Evolutionary conservation across 2,113 vertebrate genomes (phyloP), one percentile per base, ranked within the genome.

Genomic region (Dendropsophus ebraccatus): DNA sequence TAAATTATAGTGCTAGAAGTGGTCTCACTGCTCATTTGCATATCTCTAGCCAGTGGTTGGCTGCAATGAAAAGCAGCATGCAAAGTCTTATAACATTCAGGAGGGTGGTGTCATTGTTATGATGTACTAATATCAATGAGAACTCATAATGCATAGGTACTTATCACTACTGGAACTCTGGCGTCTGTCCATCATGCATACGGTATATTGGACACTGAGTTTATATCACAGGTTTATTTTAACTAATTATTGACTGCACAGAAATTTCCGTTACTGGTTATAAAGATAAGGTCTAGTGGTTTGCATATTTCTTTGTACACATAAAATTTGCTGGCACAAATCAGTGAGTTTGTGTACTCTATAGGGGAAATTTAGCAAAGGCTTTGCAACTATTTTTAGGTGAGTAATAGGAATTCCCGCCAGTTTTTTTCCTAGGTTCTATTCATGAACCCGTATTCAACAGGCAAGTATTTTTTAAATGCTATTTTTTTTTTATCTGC

Each of bases 1-100:
- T 41, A 60, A 62, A 81, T 81, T 58, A 81, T 62, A 81, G 37
- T 6, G 25, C 78, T 81, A 47, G 23, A 81, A 81, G 78, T 45
- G 78, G 35, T 81, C 41, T 81, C 56, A 47, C n/a, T 17, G 35
- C 45, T 62, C 5, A 81, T 81, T 81, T 81, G 37, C 56, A 65
- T 65, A 65, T 81, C 56, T 81, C 56, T 81, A 65, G 56, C 78
- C 54, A 62, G 35, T 62, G 35, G 54, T 37, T 81, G 32, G 41
- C 17, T 54, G 23, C 30, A 65, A 28, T 35, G 35, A 62, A 80
- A 80, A 28, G 56, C 32, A 6, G 54, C 37, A 80, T 56, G 19
- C 16, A 62, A 47, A 80, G 14, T 60, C 78, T 62, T n/a, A 56
- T 62, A 19, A 47, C 62, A 81, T 81, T 45, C 54, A 41, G 60